Evolutionary conservation across 2,797 vertebrate species (phyloP).

Genomic region (Todus mexicanus): DNA sequence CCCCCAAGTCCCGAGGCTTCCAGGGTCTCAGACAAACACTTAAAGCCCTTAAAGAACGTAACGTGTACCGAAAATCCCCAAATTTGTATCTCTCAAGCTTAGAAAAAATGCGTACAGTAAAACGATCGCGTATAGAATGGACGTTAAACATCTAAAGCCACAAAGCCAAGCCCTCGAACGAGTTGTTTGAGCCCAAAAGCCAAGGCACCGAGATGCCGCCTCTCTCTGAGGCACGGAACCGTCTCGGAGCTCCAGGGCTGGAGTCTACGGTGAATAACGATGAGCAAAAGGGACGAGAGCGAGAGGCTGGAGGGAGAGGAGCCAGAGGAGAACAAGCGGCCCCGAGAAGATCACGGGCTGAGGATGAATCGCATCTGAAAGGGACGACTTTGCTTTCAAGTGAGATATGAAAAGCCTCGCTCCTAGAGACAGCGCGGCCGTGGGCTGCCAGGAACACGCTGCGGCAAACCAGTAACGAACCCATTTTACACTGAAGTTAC

Average conservation of each 20-base stretch:
- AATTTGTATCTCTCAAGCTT: background rate
- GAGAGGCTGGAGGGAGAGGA: background rate
- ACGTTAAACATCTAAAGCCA: background rate
- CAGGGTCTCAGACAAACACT: background rate
- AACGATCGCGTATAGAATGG: rapidly evolving
- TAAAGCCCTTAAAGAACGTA: background rate
- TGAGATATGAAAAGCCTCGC: background rate
- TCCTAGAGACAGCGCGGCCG: background rate
- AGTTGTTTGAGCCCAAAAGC: background rate
- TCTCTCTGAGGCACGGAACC: background rate
- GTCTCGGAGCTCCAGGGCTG: background rate
- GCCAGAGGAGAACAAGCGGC: background rate
- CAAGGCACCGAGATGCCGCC: background rate
- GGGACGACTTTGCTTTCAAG: constrained; percentile 39
- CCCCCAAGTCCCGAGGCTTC: background rate
- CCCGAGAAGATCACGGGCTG: background rate
- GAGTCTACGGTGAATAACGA: background rate
- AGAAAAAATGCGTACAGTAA: background rate
- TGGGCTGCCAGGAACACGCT: background rate
- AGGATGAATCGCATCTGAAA: background rate
- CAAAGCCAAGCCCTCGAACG: background rate
- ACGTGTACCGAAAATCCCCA: background rate
- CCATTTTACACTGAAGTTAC: background rate
- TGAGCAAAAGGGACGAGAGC: background rate
- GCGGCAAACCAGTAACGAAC: background rate